Evolutionary conservation across 2,888 invertebrate genomes (phyloP).

Genomic region (Terebella lapidaria): DNA sequence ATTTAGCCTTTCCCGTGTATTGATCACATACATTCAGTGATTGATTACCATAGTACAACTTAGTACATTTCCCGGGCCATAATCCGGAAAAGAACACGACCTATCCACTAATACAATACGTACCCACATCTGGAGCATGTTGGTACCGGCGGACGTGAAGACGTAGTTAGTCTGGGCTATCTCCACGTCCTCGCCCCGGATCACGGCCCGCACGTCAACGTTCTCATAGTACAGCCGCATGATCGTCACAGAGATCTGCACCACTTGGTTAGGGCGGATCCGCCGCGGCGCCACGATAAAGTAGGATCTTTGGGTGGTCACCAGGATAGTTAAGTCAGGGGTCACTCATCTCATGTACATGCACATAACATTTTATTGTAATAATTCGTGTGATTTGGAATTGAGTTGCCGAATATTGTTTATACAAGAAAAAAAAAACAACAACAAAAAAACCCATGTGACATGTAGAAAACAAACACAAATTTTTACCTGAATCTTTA

Average conservation of each 20-base stretch:
- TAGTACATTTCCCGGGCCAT: not conserved
- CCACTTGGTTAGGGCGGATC: conserved; percentile 86
- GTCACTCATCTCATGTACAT: no score
- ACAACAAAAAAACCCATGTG: no score
- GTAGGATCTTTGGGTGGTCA: no score
- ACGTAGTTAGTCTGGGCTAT: conserved; percentile 71
- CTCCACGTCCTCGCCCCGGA: conserved; percentile 84
- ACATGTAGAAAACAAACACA: no score
- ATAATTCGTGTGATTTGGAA: no score
- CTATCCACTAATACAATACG: conserved; percentile 28
- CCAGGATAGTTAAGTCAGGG: no score
- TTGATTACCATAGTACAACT: not conserved
- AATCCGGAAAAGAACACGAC: not conserved
- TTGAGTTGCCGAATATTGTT: no score
- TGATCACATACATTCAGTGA: not conserved
- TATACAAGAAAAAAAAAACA: no score
- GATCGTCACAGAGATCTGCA: conserved; percentile 80
- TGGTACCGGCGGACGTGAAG: conserved; percentile 74
- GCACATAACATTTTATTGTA: no score
- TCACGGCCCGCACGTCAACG: conserved; percentile 80
- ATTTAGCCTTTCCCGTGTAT: not conserved
- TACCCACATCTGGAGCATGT: conserved; percentile 80
- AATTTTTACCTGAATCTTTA: no score
- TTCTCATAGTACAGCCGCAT: conserved; percentile 69
- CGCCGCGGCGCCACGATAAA: conserved; percentile 86